Percentiles rank a stretch among this genome's conserved stretches.
Evolutionary conservation across 2,797 vertebrate species (phyloP).

Genomic region (Phrynocephalus vlangalii): DNA sequence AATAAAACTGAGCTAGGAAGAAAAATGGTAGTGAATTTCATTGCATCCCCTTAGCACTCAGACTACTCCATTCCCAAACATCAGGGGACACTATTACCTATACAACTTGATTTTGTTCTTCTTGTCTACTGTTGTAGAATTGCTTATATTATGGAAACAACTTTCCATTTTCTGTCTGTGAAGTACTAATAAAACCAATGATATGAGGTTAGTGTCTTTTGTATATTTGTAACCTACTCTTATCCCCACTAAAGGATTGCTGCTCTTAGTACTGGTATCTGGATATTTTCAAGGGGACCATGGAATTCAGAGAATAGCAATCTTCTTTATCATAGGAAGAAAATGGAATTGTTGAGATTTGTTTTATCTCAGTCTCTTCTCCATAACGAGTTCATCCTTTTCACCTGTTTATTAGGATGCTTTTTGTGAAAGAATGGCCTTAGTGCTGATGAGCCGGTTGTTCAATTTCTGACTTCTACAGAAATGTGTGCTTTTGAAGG

Average conservation of each 20-base stretch:
- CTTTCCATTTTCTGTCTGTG: background rate
- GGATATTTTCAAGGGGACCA: rapidly evolving
- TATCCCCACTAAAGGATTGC: constrained; percentile 3
- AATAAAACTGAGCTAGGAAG: background rate
- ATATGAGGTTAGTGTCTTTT: constrained; percentile 6
- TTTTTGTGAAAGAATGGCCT: background rate
- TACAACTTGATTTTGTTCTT: background rate
- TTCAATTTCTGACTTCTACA: constrained; percentile 7
- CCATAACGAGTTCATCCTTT: background rate
- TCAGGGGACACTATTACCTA: background rate
- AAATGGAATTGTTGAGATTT: background rate
- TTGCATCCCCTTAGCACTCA: background rate
- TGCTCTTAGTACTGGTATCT: constrained; percentile 3
- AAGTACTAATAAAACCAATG: background rate
- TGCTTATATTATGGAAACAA: rapidly evolving
- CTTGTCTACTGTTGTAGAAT: background rate
- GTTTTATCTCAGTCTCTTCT: background rate
- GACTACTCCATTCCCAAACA: background rate
- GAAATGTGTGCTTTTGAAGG: background rate
- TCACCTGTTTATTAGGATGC: background rate
- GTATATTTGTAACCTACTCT: constrained; percentile 12
- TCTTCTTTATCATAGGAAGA: background rate
- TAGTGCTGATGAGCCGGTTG: background rate
- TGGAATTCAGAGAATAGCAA: constrained; percentile 15
- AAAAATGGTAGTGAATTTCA: background rate